Conservation (phyloP, 2,797 vertebrate genomes). For the Epinephelus awoara region DNA sequence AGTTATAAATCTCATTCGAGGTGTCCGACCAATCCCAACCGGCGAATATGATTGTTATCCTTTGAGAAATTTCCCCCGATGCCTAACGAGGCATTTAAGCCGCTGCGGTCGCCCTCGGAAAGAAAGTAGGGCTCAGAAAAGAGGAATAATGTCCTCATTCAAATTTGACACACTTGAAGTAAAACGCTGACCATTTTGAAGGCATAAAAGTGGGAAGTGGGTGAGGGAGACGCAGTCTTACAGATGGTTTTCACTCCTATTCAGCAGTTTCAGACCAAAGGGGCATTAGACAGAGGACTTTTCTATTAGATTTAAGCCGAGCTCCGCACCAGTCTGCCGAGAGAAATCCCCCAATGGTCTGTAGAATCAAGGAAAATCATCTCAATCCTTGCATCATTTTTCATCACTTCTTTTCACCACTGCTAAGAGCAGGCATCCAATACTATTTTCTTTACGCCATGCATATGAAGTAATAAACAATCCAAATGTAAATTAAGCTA, state of each 20-base stretch:
- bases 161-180: constrained; percentile 81
- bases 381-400: constrained; percentile 80
- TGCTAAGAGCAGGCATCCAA: constrained; percentile 44
- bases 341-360: constrained; percentile 64
- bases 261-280: constrained; percentile 80
- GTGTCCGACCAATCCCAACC: constrained; percentile 65
- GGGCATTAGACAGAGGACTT: constrained; percentile 73
- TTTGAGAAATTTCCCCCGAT: constrained; percentile 73
- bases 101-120: constrained; percentile 63
- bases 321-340: constrained; percentile 58
- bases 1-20: constrained; percentile 67
- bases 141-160: constrained; percentile 81
- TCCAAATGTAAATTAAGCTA: constrained; percentile 56
- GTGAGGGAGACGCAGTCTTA: constrained; percentile 61
- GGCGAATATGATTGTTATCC: constrained; percentile 71
- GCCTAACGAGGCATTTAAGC: constrained; percentile 82
- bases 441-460: constrained; percentile 23
- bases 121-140: constrained; percentile 66
- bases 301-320: constrained; percentile 73
- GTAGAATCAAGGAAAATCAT: constrained; percentile 76
- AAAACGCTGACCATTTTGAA: constrained; percentile 83
- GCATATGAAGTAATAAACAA: constrained; percentile 70
- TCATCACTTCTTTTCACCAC: constrained; percentile 63
- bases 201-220: constrained; percentile 71
- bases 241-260: constrained; percentile 78